Evolutionary conservation across 2,888 invertebrate species (phyloP), one percentile per base, ranked within the genome.

Genomic region (Cactoblastis cactorum): DNA sequence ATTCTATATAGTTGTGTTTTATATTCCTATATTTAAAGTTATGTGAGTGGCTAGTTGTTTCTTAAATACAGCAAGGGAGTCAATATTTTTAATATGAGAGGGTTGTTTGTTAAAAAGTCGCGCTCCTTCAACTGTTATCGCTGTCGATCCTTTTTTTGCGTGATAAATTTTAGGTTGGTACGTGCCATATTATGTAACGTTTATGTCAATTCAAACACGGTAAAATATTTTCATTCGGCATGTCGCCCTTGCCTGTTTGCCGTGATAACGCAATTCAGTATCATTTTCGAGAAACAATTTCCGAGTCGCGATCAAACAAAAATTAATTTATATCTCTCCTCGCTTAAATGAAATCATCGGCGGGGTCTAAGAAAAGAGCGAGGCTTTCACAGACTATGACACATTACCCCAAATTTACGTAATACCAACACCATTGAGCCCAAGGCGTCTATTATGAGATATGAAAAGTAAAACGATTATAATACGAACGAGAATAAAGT

Each of bases 401-500:
- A 75, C 78, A 83, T 82, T 79, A 81, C 76, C 61, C 65, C 58
- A 78, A 83, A 80, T 78, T 80, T 78, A 72, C 78, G 77, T 84
- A 75, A 80, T 77, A 77, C 84, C 77, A 81, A 83, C 79, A 78
- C 77, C 72, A 72, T 77, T 74, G 58, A 64, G 71, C 76, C 74
- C 70, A 69, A 72, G 73, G 77, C 79, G 74, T 76, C 76, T 80
- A 78, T 80, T 77, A 78, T 63, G 74, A 77, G 81, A 85, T 84
- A 83, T 80, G 80, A 82, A 83, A 84, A 83, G 80, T 84, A 83
- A 83, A 84, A 78, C 84, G 83, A 78, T 84, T 82, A 83, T 84
- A 86, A 86, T 81, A 77, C 78, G 75, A 73, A 72, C 73, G 70
- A 58, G 76, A 83, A 87, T 87, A 84, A 87, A 83, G 84, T 84